Evolutionary conservation across 2,888 invertebrate genomes (phyloP), one percentile per base, ranked within the genome.

Genomic region (Oscheius myriophilus): DNA sequence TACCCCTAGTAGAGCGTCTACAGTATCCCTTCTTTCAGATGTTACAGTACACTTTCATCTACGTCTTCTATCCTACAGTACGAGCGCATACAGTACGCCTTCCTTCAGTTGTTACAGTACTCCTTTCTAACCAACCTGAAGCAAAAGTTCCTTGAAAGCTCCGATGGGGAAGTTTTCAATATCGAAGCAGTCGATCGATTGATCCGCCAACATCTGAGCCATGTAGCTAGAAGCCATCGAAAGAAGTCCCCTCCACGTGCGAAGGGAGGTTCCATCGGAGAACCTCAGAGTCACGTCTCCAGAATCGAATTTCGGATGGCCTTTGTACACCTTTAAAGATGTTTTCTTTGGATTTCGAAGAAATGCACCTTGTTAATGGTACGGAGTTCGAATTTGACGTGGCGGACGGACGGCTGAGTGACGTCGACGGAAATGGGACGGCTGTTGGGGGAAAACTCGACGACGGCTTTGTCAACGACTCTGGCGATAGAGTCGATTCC

Each of bases 71-170:
- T n/a, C n/a, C n/a, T n/a, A n/a, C n/a, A n/a, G n/a, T n/a, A n/a
- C n/a, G n/a, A n/a, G n/a, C n/a, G n/a, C n/a, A n/a, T n/a, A n/a
- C n/a, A n/a, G n/a, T n/a, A n/a, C n/a, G n/a, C n/a, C n/a, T n/a
- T n/a, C n/a, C n/a, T n/a, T n/a, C n/a, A n/a, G n/a, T n/a, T n/a
- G n/a, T n/a, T n/a, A n/a, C n/a, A n/a, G n/a, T n/a, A n/a, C n/a
- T n/a, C n/a, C n/a, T n/a, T n/a, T n/a, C n/a, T n/a, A n/a, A n/a
- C n/a, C n/a, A n/a, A n/a, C n/a, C n/a, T n/a, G 79, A 54, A 72
- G 72, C 39, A 81, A 71, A 23, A 81, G 65, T 52, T 80, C 78
- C 33, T 73, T 58, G 58, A 81, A 78, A 7, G 70, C 71, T n/a
- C 61, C 51, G 42, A 69, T 69, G n/a, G 70, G 72, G 33, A 70